phyloP scores from a whole-genome alignment of 2,113 vertebrate species.

The Rhombomys opimus region DNA sequence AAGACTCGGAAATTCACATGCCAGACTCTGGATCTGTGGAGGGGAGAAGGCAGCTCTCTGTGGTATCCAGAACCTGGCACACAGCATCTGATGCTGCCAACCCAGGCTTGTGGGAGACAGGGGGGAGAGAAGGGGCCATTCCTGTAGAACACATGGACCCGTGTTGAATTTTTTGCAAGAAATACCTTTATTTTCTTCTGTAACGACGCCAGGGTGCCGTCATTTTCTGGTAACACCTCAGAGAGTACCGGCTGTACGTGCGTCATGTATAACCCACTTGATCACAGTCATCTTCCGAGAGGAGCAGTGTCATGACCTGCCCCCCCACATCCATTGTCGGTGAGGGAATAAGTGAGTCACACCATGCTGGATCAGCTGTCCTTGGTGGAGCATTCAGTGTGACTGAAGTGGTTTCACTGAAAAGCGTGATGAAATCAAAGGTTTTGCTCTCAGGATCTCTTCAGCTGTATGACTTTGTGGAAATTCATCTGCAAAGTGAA shows the following conservation, averaged over 20 bases:
- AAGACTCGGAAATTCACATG: neutral
- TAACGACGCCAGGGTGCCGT: slow-evolving; percentile 33
- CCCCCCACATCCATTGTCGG: neutral
- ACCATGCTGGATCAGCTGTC: neutral
- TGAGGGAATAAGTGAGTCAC: neutral
- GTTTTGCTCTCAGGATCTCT: neutral
- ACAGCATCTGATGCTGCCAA: neutral
- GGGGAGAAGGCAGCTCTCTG: neutral
- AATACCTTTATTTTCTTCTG: slow-evolving; percentile 35
- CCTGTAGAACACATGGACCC: neutral
- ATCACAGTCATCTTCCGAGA: neutral
- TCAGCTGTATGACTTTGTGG: neutral
- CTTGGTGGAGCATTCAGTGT: neutral
- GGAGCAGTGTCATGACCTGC: slow-evolving; percentile 10
- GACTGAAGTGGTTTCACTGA: neutral
- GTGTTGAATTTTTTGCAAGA: neutral
- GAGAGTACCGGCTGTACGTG: neutral
- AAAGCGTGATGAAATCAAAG: neutral
- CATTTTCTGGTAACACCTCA: slow-evolving; percentile 29
- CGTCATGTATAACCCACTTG: neutral
- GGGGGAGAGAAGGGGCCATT: neutral
- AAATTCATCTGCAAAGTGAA: slow-evolving; percentile 15
- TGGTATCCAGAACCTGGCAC: neutral
- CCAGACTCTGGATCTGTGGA: neutral
- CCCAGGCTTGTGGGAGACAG: neutral